These are phyloP conservation scores for Salvelinus alpinus DNA, from an alignment of 2,113 vertebrate species.

Conservation along the genomic window DNA sequence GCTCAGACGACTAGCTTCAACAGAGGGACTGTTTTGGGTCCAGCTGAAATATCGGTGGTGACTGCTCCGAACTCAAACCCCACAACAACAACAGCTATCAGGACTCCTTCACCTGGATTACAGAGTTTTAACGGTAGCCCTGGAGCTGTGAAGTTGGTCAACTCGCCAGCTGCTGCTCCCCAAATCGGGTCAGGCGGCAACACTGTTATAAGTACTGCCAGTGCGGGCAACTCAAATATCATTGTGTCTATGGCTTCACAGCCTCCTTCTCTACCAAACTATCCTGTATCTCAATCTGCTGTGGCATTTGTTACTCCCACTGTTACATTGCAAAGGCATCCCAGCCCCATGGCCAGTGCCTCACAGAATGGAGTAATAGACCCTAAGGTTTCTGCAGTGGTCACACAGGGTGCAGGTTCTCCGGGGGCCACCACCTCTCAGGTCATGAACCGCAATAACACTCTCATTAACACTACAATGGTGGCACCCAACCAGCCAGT, in stretches of 20 bases:
- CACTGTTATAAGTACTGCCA: conserved; percentile 45
- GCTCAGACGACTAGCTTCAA: conserved; percentile 57
- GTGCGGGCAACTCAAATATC: conserved; percentile 41
- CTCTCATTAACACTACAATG: conserved; percentile 68
- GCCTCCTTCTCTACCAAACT: conserved; percentile 19
- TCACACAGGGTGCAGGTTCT: conserved; percentile 42
- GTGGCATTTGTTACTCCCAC: conserved; percentile 50
- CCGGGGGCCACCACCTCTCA: conserved; percentile 38
- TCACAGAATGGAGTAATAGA: conserved; percentile 73
- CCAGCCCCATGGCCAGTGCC: conserved; percentile 60
- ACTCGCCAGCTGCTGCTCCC: conserved; percentile 34
- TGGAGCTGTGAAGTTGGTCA: conserved; percentile 60
- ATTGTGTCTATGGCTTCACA: conserved; percentile 44
- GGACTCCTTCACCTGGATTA: conserved; percentile 50
- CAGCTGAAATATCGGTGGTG: conserved; percentile 27
- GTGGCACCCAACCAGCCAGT: conserved; percentile 57
- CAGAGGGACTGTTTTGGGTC: conserved; percentile 53
- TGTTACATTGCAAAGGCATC: conserved; percentile 63
- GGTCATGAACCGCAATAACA: conserved; percentile 67
- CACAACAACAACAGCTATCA: conserved; percentile 22
- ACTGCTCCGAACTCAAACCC: conserved; percentile 26
- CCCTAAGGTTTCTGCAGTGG: conserved; percentile 48
- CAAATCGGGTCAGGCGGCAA: conserved; percentile 12
- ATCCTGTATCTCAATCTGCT: conserved; percentile 53
- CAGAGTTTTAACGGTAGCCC: conserved; percentile 69